Evolutionary conservation across 2,113 vertebrate genomes (phyloP).

Genomic region (Psilopsiagon aurifrons): DNA sequence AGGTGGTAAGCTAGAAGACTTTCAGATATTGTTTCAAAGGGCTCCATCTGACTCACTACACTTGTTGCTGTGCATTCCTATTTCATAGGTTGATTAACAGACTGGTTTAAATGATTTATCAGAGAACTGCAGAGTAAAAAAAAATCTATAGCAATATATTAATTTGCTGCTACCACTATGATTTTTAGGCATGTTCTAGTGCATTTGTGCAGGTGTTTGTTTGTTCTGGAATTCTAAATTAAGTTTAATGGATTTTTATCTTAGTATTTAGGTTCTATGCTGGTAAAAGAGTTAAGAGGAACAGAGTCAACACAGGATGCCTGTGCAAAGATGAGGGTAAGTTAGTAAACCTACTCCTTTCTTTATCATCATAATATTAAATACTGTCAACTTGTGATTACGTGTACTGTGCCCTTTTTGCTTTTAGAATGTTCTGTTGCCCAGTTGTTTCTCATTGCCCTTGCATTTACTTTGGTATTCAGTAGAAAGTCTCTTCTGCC

Average conservation of each 20-base stretch:
- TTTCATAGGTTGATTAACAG: not conserved
- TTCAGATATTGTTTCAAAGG: not conserved
- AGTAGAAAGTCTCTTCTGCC: not conserved
- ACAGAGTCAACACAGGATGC: constrained; percentile 99
- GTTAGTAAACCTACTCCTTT: constrained; percentile 55
- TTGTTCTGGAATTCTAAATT: not conserved
- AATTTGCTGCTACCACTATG: not conserved
- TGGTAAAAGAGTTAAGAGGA: constrained; percentile 97
- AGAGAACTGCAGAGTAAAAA: not conserved
- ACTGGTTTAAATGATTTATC: not conserved
- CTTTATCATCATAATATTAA: not conserved
- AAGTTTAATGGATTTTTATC: constrained; percentile 53
- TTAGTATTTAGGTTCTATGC: constrained; percentile 99
- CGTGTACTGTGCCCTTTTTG: constrained; percentile 20
- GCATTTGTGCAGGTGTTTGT: not conserved
- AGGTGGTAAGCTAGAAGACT: not conserved
- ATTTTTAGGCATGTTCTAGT: not conserved
- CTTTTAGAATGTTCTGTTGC: not conserved
- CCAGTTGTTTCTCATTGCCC: not conserved
- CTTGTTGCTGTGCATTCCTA: constrained; percentile 35
- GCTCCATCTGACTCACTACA: not conserved
- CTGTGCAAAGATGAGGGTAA: constrained; percentile 99
- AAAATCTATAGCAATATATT: not conserved
- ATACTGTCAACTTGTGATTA: not conserved
- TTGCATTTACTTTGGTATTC: constrained; percentile 2